Conservation (phyloP, 2,888 invertebrate genomes). For the Marasmarcha lunaedactyla region DNA sequence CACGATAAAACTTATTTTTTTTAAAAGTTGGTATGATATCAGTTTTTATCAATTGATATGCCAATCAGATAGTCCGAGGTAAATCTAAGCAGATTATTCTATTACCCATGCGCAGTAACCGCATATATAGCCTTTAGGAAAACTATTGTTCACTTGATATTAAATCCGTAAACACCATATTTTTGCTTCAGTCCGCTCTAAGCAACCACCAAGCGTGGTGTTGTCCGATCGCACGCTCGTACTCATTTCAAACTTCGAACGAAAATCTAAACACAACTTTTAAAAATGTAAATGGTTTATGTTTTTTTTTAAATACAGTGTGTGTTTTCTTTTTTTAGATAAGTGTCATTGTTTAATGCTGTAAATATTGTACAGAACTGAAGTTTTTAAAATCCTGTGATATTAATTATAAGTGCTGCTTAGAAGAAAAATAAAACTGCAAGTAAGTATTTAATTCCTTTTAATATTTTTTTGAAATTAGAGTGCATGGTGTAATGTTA, state of each 20-base stretch:
- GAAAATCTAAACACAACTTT: no score
- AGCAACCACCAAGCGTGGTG: constrained; percentile 23
- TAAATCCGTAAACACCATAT: constrained; percentile 30
- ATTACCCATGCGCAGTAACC: no score
- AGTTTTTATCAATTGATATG: no score
- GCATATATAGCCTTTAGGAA: no score
- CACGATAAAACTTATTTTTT: no score
- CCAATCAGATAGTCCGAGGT: no score
- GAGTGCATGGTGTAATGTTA: background rate
- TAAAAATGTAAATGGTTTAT: constrained; percentile 24
- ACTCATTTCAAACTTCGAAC: background rate
- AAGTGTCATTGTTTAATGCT: no score
- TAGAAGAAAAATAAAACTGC: constrained; percentile 24
- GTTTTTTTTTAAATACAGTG: constrained; percentile 17
- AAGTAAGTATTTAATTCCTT: constrained; percentile 45
- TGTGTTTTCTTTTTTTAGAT: no score
- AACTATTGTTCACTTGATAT: constrained; percentile 51
- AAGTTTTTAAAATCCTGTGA: constrained; percentile 56
- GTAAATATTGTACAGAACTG: no score
- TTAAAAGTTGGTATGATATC: no score
- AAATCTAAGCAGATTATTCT: no score
- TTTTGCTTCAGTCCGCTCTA: constrained; percentile 18
- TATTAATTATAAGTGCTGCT: constrained; percentile 46
- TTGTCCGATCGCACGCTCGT: constrained; percentile 22
- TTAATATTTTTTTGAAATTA: constrained; percentile 11